Percentiles rank a stretch among this genome's conserved stretches.
phyloP scores from a whole-genome alignment of 2,113 vertebrate species.

The Mesocricetus auratus region DNA sequence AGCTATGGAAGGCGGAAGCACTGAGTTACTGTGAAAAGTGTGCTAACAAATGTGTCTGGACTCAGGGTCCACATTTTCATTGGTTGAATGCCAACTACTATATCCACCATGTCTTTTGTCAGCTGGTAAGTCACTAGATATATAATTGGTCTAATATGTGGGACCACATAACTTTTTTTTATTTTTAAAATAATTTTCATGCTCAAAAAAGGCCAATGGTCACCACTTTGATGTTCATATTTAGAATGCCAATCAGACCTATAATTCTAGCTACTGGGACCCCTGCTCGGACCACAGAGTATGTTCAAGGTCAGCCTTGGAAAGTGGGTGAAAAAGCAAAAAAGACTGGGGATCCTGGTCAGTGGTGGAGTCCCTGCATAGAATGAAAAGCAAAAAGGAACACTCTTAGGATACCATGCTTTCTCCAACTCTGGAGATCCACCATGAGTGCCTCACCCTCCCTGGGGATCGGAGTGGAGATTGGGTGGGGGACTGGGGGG shows the following conservation, averaged over 20 bases:
- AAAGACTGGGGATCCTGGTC: rapidly evolving
- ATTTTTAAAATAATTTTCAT: background rate
- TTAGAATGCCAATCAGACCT: background rate
- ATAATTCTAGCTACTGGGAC: background rate
- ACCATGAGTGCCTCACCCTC: no score
- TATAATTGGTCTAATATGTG: background rate
- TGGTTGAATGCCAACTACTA: background rate
- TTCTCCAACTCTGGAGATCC: no score
- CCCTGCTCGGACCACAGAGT: background rate
- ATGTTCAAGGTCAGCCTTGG: background rate
- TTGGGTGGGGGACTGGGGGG: no score
- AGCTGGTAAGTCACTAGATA: background rate
- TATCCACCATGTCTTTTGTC: background rate
- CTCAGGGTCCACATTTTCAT: background rate
- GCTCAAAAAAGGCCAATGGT: background rate
- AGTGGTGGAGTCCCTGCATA: background rate
- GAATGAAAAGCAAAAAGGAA: background rate
- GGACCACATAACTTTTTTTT: background rate
- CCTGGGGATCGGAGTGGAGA: no score
- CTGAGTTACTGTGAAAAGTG: background rate
- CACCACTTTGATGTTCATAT: background rate
- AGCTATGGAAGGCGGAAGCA: background rate
- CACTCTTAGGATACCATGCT: background rate
- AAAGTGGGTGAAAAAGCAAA: background rate
- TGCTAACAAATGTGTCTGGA: background rate